Evolutionary conservation across 2,113 vertebrate genomes (phyloP).

Genomic region (Salvelinus alpinus): DNA sequence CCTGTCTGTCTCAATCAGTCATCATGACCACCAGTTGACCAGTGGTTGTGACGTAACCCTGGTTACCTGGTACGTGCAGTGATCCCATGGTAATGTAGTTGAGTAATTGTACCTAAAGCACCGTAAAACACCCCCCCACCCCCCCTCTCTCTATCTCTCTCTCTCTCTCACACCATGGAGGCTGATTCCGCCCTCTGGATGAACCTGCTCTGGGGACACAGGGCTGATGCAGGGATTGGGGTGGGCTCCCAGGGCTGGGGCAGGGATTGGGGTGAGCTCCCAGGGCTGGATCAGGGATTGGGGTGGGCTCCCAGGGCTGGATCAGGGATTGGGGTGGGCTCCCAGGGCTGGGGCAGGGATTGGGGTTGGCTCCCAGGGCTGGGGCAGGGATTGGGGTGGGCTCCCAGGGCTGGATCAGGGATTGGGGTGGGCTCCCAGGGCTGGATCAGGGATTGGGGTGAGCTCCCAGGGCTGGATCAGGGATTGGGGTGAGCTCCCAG

Average conservation of each 20-base stretch:
- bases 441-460: constrained; percentile 43
- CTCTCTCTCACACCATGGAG: constrained; percentile 58
- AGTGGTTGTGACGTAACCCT: constrained; percentile 1
- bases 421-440: constrained; percentile 24
- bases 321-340: too few relatives aligned
- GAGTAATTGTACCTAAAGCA: constrained; percentile 28
- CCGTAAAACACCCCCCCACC: constrained; percentile 18
- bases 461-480: constrained; percentile 59
- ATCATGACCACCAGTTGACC: constrained; percentile 12
- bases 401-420: constrained; percentile 50
- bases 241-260: constrained; percentile 61
- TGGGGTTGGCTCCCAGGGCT: too few relatives aligned
- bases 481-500: too few relatives aligned
- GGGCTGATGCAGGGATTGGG: constrained; percentile 45
- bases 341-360: background rate
- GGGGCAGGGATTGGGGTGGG: constrained; percentile 45
- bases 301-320: too few relatives aligned
- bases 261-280: constrained; percentile 10
- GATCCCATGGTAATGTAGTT: constrained; percentile 46
- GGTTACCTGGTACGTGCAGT: constrained; percentile 25
- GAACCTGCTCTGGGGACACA: constrained; percentile 70
- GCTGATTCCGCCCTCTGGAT: constrained; percentile 74
- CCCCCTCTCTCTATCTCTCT: constrained; percentile 4
- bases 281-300: too few relatives aligned
- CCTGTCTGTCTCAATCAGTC: constrained; percentile 16